Evolutionary conservation across 2,888 invertebrate genomes (phyloP), one percentile per base, ranked within the genome.

Genomic region (Coecobrya sp.): DNA sequence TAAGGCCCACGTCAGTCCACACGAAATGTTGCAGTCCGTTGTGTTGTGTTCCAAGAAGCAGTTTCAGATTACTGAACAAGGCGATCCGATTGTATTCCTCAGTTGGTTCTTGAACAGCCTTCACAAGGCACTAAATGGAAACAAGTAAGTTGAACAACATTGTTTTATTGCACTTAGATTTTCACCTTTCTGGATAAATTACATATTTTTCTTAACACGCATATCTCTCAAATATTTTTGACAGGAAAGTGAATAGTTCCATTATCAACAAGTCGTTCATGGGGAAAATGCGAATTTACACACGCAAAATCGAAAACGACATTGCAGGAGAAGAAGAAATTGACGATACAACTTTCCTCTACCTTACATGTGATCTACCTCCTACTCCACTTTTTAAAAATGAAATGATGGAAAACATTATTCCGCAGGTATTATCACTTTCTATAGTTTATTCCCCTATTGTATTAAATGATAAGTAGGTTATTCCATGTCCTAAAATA

Each of bases 1-100:
- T 95, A 99, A 99, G 96, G 98, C 99, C 0, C 99, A 99, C 95
- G 99, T 99, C 0, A 99, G 99, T 25, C 99, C 99, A 0, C 99
- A 99, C 95, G 99, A 99, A 96, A 99, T 99, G 99, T 96, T 99
- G 30, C 99, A 99, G 95, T 99, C 99, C 76, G 98, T 99, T 30
- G 99, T 99, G 3, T 96, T 99, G 93, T 99, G 99, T 98, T 98
- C 99, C 95, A 98, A 98, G 96, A 99, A 99, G 95, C 97, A 97
- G 94, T 99, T 99, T 95, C 99, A 99, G 96, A 99, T 99, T 95
- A 99, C 99, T 0, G 98, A 99, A 95, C 99, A 99, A 96, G 99
- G 99, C 95, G 99, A 99, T 96, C 99, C 99, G 0, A 98, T 99
- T 92, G 99, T 99, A 95, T 99, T 99, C 95, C 96, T 99, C 90